phyloP scores from a whole-genome alignment of 2,797 vertebrate genomes.

The Carcharodon carcharias region DNA sequence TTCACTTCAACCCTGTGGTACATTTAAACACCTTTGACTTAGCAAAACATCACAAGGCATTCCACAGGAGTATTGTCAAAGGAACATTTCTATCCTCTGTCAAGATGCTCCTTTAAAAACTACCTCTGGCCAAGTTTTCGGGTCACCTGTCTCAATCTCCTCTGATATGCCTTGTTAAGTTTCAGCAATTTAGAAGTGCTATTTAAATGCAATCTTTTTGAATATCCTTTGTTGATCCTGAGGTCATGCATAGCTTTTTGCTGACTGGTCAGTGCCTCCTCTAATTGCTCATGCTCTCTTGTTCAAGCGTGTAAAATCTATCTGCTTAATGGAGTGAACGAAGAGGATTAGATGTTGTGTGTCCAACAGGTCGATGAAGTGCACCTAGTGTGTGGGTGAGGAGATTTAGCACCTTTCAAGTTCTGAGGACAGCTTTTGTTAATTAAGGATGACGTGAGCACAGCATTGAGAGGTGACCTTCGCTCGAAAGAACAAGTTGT shows the following conservation, averaged over 20 bases:
- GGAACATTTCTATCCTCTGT: not conserved
- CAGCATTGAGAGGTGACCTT: too few relatives aligned
- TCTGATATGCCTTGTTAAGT: not conserved
- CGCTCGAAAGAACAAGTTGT: too few relatives aligned
- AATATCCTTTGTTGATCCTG: not conserved
- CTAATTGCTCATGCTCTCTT: not conserved
- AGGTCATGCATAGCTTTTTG: not conserved
- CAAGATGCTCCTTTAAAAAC: not conserved
- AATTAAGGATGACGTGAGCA: too few relatives aligned
- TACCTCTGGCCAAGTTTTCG: not conserved
- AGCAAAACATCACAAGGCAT: not conserved
- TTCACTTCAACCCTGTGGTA: too few relatives aligned
- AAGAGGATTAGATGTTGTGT: not conserved
- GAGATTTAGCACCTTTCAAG: too few relatives aligned
- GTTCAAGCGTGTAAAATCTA: not conserved
- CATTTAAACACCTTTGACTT: not conserved
- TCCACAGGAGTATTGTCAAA: not conserved
- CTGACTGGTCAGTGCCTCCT: not conserved
- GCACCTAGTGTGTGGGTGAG: too few relatives aligned
- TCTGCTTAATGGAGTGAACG: not conserved
- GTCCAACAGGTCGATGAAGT: too few relatives aligned
- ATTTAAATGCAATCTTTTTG: not conserved
- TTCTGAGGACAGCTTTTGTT: too few relatives aligned
- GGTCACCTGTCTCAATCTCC: not conserved
- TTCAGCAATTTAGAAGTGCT: not conserved